These are phyloP conservation scores for Leptopilina boulardi DNA, from an alignment of 1,140 invertebrate genomes.

Conservation along the genomic window DNA sequence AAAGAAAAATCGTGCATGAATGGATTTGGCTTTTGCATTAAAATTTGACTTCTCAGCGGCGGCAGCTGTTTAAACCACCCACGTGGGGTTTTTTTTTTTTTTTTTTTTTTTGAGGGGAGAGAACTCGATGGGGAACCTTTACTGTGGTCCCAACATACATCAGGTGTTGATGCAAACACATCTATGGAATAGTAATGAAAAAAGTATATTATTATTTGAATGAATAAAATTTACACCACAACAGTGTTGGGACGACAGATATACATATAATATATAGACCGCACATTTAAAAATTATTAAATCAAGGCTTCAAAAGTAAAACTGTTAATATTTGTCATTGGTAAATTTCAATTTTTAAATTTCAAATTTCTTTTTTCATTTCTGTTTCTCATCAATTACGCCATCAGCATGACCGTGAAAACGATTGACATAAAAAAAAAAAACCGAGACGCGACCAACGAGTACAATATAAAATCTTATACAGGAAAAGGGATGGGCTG, in stretches of 20 bases:
- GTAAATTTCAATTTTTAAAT: not conserved
- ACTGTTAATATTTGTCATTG: not conserved
- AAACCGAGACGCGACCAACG: not conserved
- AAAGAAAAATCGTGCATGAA: constrained; percentile 10
- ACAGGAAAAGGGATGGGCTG: constrained; percentile 28
- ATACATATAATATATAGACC: too few species aligned
- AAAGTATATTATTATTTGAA: not conserved
- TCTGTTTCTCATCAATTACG: not conserved
- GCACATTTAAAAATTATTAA: not conserved
- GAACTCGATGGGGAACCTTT: constrained; percentile 20
- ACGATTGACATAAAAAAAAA: not conserved
- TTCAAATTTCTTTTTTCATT: not conserved
- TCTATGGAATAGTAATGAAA: not conserved
- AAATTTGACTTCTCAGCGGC: constrained; percentile 16
- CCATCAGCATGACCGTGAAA: constrained; percentile 14
- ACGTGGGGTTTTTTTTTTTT: too few species aligned
- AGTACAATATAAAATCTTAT: not conserved
- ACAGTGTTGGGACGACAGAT: not conserved
- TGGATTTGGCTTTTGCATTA: constrained; percentile 29
- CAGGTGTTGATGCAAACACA: constrained; percentile 21
- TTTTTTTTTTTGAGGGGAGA: too few species aligned
- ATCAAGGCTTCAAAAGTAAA: not conserved
- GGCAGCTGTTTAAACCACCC: constrained; percentile 25
- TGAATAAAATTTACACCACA: not conserved
- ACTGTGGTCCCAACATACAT: constrained; percentile 25